Conservation (phyloP, 2,797 vertebrate species). For the Chloroceryle amazona region DNA sequence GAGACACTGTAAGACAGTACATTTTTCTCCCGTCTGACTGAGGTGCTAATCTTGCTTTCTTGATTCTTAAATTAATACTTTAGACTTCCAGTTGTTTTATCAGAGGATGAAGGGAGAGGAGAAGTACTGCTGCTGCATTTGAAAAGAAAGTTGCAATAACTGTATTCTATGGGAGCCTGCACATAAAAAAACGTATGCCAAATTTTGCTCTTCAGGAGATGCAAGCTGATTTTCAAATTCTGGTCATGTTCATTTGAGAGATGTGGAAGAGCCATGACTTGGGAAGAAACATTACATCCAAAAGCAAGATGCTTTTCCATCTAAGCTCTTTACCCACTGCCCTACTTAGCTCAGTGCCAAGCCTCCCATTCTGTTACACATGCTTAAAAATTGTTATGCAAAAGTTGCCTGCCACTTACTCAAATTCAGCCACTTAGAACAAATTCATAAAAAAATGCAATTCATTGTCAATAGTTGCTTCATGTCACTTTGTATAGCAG, state of each 20-base stretch:
- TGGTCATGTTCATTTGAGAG: neutral
- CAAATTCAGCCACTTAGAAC: neutral
- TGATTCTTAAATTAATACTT: neutral
- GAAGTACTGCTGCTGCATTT: neutral
- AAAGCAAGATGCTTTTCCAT: neutral
- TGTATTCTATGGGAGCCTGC: neutral
- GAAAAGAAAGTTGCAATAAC: neutral
- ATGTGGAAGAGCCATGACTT: neutral
- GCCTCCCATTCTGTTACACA: fast-evolving
- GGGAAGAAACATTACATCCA: neutral
- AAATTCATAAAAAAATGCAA: neutral
- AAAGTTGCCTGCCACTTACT: neutral
- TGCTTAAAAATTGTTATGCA: neutral
- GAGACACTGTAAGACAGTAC: fast-evolving
- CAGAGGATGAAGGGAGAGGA: neutral
- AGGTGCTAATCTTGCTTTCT: neutral
- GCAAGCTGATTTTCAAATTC: neutral
- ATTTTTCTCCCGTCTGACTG: neutral
- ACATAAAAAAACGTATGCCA: neutral
- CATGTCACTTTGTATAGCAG: neutral
- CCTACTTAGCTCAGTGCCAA: neutral
- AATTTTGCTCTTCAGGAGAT: neutral
- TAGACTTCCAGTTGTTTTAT: neutral
- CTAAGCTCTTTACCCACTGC: neutral
- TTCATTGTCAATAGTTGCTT: neutral